These are phyloP conservation scores for Calliopsis andreniformis DNA, from an alignment of 1,140 invertebrate species.

Conservation along the genomic window DNA sequence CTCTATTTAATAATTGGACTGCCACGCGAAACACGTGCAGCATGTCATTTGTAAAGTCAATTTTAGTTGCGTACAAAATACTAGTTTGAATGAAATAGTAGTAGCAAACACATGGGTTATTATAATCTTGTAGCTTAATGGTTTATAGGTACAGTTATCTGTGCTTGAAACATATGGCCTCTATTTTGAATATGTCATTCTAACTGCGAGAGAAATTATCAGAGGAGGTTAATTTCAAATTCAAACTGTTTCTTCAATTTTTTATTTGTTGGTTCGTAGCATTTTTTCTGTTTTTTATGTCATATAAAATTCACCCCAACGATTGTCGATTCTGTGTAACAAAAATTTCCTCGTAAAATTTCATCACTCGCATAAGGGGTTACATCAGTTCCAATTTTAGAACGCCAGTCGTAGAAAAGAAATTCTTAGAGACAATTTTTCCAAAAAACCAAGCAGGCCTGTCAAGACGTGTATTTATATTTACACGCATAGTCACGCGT, in stretches of 20 bases:
- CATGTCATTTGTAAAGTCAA: no score
- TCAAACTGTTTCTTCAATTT: no score
- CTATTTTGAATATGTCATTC: no score
- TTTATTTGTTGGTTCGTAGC: no score
- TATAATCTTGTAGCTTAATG: background rate
- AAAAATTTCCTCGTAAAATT: no score
- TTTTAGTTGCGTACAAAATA: background rate
- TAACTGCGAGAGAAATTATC: no score
- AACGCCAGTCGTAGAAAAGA: background rate
- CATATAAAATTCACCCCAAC: no score
- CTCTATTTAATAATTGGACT: background rate
- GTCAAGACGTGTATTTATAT: slow-evolving; percentile 41
- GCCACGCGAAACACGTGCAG: background rate
- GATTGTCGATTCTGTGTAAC: no score
- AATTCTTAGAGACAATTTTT: background rate
- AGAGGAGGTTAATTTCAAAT: no score
- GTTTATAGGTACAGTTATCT: no score
- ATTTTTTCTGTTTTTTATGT: no score
- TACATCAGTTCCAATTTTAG: slow-evolving; percentile 7
- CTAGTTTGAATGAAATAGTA: background rate
- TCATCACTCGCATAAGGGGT: background rate
- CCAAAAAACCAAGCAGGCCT: slow-evolving; percentile 20
- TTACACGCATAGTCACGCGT: slow-evolving; percentile 21
- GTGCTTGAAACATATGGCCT: no score
- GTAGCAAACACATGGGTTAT: background rate